Percentiles rank a stretch among this genome's conserved stretches.
These are phyloP conservation scores for Gobionotothen gibberifrons DNA, from an alignment of 2,797 vertebrate genomes.

Conservation along the genomic window DNA sequence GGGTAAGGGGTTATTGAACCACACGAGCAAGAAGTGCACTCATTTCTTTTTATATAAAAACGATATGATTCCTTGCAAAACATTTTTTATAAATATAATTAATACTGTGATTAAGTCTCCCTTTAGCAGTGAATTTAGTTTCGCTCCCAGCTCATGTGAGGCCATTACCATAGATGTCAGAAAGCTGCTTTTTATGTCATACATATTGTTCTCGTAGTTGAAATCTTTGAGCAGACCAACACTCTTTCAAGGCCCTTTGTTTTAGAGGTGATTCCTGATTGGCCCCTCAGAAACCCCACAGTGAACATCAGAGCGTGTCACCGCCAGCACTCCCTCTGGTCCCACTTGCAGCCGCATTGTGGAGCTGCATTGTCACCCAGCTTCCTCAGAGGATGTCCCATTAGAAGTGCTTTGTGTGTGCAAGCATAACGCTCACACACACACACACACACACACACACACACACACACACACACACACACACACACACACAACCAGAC, in stretches of 20 bases:
- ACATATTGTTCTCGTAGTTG: constrained; percentile 46
- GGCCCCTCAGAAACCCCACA: constrained; percentile 55
- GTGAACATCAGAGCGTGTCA: constrained; percentile 66
- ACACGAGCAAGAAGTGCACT: not conserved
- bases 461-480: constrained; percentile 25
- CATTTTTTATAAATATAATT: not conserved
- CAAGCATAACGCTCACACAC: constrained; percentile 6
- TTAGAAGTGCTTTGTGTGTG: constrained; percentile 58
- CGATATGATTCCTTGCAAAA: not conserved
- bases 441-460: constrained; percentile 24
- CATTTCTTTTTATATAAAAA: not conserved
- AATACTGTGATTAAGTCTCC: not conserved
- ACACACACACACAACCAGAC: constrained; percentile 20
- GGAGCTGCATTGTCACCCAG: constrained; percentile 66
- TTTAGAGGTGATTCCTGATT: constrained; percentile 72
- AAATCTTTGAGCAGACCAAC: constrained; percentile 19
- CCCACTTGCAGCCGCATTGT: constrained; percentile 50
- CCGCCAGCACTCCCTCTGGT: constrained; percentile 48
- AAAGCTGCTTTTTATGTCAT: constrained; percentile 36
- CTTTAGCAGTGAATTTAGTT: not conserved
- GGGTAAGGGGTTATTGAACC: not conserved
- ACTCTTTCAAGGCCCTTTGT: constrained; percentile 70
- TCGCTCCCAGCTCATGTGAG: not conserved
- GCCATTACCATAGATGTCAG: not conserved
- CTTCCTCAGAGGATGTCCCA: constrained; percentile 80